These are phyloP conservation scores for Ardeotis arabs DNA, from an alignment of 2,113 vertebrate genomes.

Conservation along the genomic window DNA sequence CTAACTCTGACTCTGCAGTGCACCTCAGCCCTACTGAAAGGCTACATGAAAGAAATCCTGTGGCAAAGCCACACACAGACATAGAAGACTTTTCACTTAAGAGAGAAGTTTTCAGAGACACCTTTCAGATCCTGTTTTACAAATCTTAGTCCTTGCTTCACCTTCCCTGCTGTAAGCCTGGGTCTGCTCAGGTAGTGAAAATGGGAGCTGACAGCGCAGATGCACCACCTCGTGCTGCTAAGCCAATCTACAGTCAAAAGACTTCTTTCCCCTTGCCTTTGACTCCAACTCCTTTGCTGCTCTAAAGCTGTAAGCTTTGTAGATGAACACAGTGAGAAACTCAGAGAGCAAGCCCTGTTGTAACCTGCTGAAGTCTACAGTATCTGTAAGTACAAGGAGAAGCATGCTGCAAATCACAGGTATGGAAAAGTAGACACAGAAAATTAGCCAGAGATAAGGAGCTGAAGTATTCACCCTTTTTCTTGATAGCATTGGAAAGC, in stretches of 20 bases:
- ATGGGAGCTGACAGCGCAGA: not conserved
- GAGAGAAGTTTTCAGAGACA: not conserved
- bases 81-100: not conserved
- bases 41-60: not conserved
- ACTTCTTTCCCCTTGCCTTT: not conserved
- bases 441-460: not conserved
- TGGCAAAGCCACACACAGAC: not conserved
- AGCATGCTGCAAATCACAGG: not conserved
- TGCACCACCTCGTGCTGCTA: not conserved
- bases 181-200: not conserved
- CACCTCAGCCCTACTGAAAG: not conserved
- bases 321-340: not conserved
- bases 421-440: not conserved
- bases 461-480: not conserved
- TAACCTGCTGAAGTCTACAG: not conserved
- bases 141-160: not conserved
- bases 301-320: not conserved
- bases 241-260: not conserved
- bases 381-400: not conserved
- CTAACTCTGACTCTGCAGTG: not conserved
- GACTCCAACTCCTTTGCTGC: not conserved
- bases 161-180: not conserved
- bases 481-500: not conserved
- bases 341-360: rapidly evolving
- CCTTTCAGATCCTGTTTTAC: not conserved